These are phyloP conservation scores for Lagorchestes hirsutus DNA, from an alignment of 2,797 vertebrate genomes.

Conservation along the genomic window DNA sequence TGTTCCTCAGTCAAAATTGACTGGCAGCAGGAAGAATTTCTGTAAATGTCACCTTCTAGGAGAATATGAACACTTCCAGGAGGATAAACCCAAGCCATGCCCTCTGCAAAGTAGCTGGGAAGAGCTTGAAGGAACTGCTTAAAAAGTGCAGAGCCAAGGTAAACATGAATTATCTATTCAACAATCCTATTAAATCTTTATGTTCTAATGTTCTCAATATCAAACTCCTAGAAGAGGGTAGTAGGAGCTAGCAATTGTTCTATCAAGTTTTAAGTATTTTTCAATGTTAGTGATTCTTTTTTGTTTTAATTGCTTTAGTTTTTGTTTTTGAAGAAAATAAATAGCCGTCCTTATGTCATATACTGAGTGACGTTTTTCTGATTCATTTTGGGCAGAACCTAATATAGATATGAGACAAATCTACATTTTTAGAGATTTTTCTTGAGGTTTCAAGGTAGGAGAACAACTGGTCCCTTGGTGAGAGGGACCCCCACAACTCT, in stretches of 20 bases:
- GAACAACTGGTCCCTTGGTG: background rate
- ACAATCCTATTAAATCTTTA: background rate
- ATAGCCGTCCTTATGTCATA: background rate
- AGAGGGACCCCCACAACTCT: background rate
- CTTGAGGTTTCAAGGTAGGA: background rate
- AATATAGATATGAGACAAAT: background rate
- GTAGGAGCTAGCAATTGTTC: background rate
- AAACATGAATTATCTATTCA: background rate
- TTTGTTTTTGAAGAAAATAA: background rate
- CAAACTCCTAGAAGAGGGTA: background rate
- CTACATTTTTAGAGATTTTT: background rate
- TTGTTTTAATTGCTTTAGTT: background rate
- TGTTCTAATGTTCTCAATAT: background rate
- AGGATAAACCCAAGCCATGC: background rate
- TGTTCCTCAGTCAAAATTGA: background rate
- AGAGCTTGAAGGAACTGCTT: background rate
- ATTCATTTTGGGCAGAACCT: background rate
- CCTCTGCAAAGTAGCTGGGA: background rate
- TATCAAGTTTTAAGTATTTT: background rate
- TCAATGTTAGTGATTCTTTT: background rate
- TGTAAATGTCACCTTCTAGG: background rate
- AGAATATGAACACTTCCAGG: background rate
- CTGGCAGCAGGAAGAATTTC: background rate
- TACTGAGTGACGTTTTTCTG: background rate
- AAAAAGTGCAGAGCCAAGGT: background rate